These are phyloP conservation scores for Lucifuga dentata DNA, from an alignment of 2,113 vertebrate species.

Conservation along the genomic window DNA sequence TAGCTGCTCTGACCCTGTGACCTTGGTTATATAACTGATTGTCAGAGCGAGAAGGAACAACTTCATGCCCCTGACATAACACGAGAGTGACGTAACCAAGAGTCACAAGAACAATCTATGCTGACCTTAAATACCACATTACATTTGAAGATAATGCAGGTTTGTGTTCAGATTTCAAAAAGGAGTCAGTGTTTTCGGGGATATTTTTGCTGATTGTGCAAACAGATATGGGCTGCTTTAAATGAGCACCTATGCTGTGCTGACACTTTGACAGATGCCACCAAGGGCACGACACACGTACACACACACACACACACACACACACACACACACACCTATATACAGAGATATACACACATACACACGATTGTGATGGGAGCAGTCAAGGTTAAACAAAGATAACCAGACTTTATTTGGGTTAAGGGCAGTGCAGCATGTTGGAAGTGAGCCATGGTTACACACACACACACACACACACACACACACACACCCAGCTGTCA, in stretches of 20 bases:
- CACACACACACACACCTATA: conserved; percentile 9
- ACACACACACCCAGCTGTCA: conserved; percentile 50
- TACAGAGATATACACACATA: no score
- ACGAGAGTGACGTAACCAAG: conserved; percentile 20
- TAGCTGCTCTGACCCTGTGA: conserved; percentile 49
- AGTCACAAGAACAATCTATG: conserved; percentile 14
- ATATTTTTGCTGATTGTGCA: conserved; percentile 23
- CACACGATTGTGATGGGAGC: no score
- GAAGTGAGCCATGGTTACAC: conserved; percentile 50
- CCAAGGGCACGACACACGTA: background rate
- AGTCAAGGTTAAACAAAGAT: conserved; percentile 73
- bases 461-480: conserved; percentile 35
- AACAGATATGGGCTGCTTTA: conserved; percentile 10
- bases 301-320: conserved; percentile 5
- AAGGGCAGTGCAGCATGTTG: conserved; percentile 63
- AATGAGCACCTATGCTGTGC: conserved; percentile 8
- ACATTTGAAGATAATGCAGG: background rate
- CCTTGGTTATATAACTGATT: conserved; percentile 64
- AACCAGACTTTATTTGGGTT: conserved; percentile 71
- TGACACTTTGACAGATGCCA: background rate
- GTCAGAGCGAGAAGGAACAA: conserved; percentile 19
- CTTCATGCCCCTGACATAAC: conserved; percentile 18
- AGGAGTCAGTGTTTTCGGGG: background rate
- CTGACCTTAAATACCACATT: conserved; percentile 9
- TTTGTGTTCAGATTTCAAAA: conserved; percentile 4